These are phyloP conservation scores for Macrochelys suwanniensis DNA, from an alignment of 2,797 vertebrate species.

Conservation along the genomic window DNA sequence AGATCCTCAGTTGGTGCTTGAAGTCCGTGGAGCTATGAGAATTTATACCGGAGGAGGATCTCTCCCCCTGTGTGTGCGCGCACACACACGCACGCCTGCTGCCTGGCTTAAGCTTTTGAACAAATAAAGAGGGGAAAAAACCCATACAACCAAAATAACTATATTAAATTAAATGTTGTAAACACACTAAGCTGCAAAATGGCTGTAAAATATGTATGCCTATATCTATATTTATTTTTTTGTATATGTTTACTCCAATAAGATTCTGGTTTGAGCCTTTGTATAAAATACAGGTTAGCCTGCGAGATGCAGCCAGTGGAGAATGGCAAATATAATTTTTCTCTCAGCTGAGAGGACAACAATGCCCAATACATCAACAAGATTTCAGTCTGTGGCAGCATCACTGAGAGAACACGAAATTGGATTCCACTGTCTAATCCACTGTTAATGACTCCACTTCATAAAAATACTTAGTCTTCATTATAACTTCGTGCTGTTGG, in stretches of 20 bases:
- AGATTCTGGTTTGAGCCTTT: conserved; percentile 39
- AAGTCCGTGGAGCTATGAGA: neutral
- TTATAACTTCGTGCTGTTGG: conserved; percentile 69
- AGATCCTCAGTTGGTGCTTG: neutral
- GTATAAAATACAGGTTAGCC: neutral
- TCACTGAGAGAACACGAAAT: conserved; percentile 79
- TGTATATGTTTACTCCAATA: conserved; percentile 62
- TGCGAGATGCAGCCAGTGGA: conserved; percentile 2
- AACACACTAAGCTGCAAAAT: conserved; percentile 39
- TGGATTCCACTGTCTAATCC: conserved; percentile 79
- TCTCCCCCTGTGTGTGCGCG: neutral
- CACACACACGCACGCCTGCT: neutral
- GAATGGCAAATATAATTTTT: conserved; percentile 54
- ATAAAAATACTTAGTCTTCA: conserved; percentile 80
- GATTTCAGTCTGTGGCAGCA: conserved; percentile 62
- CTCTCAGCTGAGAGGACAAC: conserved; percentile 56
- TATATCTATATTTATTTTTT: conserved; percentile 45
- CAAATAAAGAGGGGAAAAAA: conserved; percentile 9
- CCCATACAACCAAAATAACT: conserved; percentile 7
- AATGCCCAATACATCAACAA: conserved; percentile 71
- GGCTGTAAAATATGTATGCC: conserved; percentile 64
- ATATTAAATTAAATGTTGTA: conserved; percentile 49
- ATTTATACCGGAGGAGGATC: too few relatives aligned
- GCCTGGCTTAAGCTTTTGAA: conserved; percentile 12
- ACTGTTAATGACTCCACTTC: conserved; percentile 79